Evolutionary conservation across 2,888 invertebrate genomes (phyloP).

Genomic region (Mantis religiosa): DNA sequence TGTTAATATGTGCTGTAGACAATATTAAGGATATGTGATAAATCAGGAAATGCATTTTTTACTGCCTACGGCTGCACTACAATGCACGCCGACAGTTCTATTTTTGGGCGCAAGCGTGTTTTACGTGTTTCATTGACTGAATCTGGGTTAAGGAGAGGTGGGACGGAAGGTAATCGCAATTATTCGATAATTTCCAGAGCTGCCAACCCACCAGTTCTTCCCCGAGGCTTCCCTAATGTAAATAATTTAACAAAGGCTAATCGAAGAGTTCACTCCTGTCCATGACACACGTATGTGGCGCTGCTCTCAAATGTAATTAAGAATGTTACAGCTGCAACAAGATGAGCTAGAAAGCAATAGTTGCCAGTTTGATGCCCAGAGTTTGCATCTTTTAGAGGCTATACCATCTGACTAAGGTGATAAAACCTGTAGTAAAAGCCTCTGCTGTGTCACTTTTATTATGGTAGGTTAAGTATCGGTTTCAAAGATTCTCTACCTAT

Average conservation of each 20-base stretch:
- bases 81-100: neutral
- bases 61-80: neutral
- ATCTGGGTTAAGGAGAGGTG: neutral
- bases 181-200: neutral
- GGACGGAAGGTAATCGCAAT: neutral
- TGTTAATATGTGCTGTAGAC: no score
- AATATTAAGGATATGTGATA: neutral
- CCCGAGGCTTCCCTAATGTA: neutral
- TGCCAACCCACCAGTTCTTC: neutral
- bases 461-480: no score
- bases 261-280: neutral
- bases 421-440: no score
- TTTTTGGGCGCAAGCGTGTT: neutral
- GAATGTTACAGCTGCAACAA: no score
- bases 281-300: no score
- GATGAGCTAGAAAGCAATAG: no score
- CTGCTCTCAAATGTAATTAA: no score
- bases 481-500: no score
- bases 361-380: no score
- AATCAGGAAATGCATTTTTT: neutral
- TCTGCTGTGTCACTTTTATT: no score
- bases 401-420: no score
- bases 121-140: neutral
- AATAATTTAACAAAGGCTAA: neutral
- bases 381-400: no score